Base-by-base conservation (phyloP, 2,113 vertebrate genomes). In the Macquaria australasica region DNA sequence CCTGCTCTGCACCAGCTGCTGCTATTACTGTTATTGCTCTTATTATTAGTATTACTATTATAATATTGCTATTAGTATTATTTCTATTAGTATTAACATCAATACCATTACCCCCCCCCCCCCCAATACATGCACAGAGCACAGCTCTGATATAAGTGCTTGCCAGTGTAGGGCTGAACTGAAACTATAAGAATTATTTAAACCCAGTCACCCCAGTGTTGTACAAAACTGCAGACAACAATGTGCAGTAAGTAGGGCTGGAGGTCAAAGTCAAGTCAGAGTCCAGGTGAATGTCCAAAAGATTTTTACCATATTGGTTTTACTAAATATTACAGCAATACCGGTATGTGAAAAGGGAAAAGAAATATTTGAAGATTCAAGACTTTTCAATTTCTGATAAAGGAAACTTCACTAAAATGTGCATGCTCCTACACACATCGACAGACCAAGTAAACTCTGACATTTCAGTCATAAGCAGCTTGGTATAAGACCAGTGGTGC, bases 391-490 rank as follows among this genome's bases (percentile, higher is more conserved):
- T 59, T 58, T 31, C 11, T 16, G n/a, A 67, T 28, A n/a, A 64
- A 34, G 39, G 64, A 45, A 25, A 55, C n/a, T 20, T 58, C 1
- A 5, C 11, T 23, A 68, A 59, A 16, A 31, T 55, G 48, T 53
- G n/a, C 1, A 41, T 21, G 15, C 4, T 60, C 31, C 41, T 25
- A 37, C 16, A 64, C 3, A 23, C 50, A 31, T 2, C 51, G 14
- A 63, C 50, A 64, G 0, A 66, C 0, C 6, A 59, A 25, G 14
- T 9, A 25, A 74, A 74, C 53, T 28, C 23, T 31, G 58, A 78
- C 31, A 48, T 48, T 75, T 79, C 56, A 76, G 55, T 45, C 74
- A 41, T 67, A 64, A 67, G 55, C 37, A 58, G 63, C 51, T 68
- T 45, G 50, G n/a, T 82, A 37, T 21, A 31, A 83, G 51, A 72